Percentiles rank a stretch among this genome's conserved stretches.
phyloP scores from a whole-genome alignment of 2,797 vertebrate species.

The Sandelia bainsii region DNA sequence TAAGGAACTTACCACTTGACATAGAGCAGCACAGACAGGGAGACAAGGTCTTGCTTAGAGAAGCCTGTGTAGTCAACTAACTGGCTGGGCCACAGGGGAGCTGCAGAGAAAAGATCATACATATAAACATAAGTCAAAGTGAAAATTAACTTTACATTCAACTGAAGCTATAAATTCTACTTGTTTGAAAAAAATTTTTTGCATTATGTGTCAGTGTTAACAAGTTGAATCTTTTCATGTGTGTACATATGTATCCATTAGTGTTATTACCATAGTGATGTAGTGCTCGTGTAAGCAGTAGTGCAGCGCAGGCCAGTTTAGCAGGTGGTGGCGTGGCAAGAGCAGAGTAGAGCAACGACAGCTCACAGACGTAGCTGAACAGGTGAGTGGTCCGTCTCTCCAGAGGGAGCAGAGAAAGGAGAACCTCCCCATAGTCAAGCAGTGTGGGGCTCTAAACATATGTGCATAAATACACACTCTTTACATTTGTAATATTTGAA shows the following conservation, averaged over 20 bases:
- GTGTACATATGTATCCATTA: not conserved
- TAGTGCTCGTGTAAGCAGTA: conserved; percentile 90
- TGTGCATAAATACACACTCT: not conserved
- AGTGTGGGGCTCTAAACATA: conserved; percentile 88
- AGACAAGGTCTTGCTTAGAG: conserved; percentile 88
- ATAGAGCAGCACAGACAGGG: conserved; percentile 89
- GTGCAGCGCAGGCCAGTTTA: conserved; percentile 87
- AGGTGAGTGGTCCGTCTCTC: conserved; percentile 89
- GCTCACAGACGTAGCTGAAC: conserved; percentile 94
- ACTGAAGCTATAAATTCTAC: conserved; percentile 23
- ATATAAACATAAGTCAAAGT: conserved; percentile 11
- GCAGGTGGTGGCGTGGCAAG: conserved; percentile 87
- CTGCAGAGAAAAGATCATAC: conserved; percentile 73
- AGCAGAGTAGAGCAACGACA: conserved; percentile 91
- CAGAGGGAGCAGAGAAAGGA: conserved; percentile 85
- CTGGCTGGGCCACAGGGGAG: conserved; percentile 90
- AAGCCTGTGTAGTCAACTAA: conserved; percentile 92
- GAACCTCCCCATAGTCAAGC: conserved; percentile 93
- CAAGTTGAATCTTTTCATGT: not conserved
- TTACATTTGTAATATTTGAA: not conserved
- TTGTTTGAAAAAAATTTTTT: conserved; percentile 35
- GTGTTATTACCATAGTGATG: conserved; percentile 89
- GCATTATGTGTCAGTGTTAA: not conserved
- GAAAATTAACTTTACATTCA: conserved; percentile 31
- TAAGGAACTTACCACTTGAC: conserved; percentile 91